These are phyloP conservation scores for Apocheima hispidaria DNA, from an alignment of 2,888 invertebrate species.

Conservation along the genomic window DNA sequence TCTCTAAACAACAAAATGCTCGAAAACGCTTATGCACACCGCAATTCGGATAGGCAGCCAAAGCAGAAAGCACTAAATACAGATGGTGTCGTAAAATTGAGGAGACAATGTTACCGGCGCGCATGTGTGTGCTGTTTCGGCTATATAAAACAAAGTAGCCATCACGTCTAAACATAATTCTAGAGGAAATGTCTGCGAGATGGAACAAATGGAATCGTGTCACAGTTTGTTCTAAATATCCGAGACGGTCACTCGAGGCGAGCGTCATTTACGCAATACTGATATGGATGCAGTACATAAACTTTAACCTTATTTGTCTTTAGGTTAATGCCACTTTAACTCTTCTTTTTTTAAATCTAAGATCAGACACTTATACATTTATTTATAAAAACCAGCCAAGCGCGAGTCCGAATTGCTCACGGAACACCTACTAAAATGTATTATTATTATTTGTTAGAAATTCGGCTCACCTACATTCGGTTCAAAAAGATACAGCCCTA, in stretches of 20 bases:
- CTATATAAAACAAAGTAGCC: conserved; percentile 51
- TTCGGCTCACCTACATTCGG: too few relatives aligned
- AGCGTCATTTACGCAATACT: conserved; percentile 48
- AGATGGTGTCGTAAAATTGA: conserved; percentile 52
- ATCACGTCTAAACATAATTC: conserved; percentile 55
- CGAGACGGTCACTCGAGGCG: conserved; percentile 54
- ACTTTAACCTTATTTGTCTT: conserved; percentile 4
- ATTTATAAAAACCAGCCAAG: too few relatives aligned
- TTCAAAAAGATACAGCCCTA: too few relatives aligned
- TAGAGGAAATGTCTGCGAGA: conserved; percentile 59
- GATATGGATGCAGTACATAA: conserved; percentile 21
- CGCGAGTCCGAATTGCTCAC: too few relatives aligned
- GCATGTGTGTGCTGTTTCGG: conserved; percentile 41
- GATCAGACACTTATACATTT: too few relatives aligned
- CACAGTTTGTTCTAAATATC: conserved; percentile 64
- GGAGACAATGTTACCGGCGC: conserved; percentile 53
- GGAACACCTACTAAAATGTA: too few relatives aligned
- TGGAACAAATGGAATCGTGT: conserved; percentile 67
- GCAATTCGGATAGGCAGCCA: conserved; percentile 37
- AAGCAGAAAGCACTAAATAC: conserved; percentile 45
- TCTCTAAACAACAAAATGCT: conserved; percentile 21
- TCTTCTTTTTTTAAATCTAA: neutral
- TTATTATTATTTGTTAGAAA: too few relatives aligned
- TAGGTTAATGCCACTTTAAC: conserved; percentile 30
- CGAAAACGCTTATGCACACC: conserved; percentile 27